Evolutionary conservation across 1,140 invertebrate species (phyloP).

Genomic region (Lucilia sericata): DNA sequence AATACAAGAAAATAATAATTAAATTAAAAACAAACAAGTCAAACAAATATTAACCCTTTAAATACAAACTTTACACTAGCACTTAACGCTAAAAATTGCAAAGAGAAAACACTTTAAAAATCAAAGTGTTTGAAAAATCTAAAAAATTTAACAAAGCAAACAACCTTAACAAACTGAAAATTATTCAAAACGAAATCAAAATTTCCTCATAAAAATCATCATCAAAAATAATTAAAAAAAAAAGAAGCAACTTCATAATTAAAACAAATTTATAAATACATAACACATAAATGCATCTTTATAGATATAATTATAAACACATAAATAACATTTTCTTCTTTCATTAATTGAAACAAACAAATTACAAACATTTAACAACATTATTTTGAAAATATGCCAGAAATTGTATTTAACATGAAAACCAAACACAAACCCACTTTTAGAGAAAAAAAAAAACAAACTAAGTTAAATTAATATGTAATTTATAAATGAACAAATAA

Average conservation of each 20-base stretch:
- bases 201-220: background rate
- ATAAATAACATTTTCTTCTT: background rate
- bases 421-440: background rate
- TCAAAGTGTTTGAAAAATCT: background rate
- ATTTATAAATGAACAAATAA: background rate
- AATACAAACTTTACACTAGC: background rate
- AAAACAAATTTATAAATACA: background rate
- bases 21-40: conserved; percentile 16
- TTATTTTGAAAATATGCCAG: conserved; percentile 20
- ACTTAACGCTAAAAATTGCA: background rate
- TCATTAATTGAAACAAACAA: background rate
- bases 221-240: background rate
- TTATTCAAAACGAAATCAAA: background rate
- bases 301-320: too few species aligned
- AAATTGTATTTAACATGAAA: conserved; percentile 36
- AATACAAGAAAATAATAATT: background rate
- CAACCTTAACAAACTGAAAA: background rate
- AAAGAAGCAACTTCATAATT: background rate
- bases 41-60: conserved; percentile 18
- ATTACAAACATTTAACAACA: background rate
- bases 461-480: background rate
- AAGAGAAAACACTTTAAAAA: background rate
- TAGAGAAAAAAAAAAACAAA: too few species aligned
- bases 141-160: background rate
- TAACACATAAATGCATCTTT: too few species aligned